Conservation (phyloP, 2,888 invertebrate genomes). For the Nemoura dubitans region DNA sequence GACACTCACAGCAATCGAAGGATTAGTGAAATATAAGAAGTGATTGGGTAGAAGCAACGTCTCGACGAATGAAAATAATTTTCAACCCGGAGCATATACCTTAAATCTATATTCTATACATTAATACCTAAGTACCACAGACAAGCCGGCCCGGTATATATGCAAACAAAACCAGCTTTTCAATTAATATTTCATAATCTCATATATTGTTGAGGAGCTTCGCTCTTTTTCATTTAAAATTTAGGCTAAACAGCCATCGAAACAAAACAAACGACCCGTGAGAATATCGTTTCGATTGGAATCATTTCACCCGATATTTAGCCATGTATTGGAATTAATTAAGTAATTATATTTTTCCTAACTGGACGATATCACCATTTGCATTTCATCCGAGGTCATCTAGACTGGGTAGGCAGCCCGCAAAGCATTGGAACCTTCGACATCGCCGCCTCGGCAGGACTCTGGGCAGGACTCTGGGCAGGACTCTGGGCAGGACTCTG, state of each 20-base stretch:
- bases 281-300: background rate
- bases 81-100: background rate
- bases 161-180: background rate
- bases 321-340: background rate
- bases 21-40: background rate
- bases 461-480: too few species aligned
- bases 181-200: background rate
- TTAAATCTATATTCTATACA: background rate
- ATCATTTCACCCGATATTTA: background rate
- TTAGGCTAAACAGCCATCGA: background rate
- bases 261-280: background rate
- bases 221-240: background rate
- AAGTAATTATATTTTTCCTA: background rate
- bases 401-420: too few species aligned
- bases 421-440: too few species aligned
- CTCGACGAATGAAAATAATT: background rate
- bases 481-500: too few species aligned
- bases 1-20: background rate
- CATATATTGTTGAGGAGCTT: background rate
- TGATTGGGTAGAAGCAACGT: background rate
- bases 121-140: background rate
- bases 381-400: too few species aligned
- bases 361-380: too few species aligned
- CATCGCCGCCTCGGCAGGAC: too few species aligned
- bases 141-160: background rate